Conservation (phyloP, 2,888 invertebrate species). For the Brassicogethes aeneus region DNA sequence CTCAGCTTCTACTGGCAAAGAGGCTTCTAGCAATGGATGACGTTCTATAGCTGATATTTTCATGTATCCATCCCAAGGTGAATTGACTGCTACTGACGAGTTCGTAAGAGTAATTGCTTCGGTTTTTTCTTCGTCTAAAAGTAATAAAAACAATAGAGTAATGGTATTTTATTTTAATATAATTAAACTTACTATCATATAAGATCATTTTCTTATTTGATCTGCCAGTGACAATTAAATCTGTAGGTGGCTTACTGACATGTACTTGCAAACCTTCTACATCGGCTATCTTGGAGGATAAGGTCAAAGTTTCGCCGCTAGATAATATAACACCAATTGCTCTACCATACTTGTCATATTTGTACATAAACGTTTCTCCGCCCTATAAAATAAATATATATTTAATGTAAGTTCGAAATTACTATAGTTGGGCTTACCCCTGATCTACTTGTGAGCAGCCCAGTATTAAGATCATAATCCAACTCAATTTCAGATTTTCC, state of each 20-base stretch:
- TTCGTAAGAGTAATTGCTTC: slow-evolving; percentile 70
- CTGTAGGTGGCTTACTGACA: slow-evolving; percentile 42
- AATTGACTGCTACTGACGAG: slow-evolving; percentile 66
- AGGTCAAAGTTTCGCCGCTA: slow-evolving; percentile 80
- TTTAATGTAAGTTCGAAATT: no score
- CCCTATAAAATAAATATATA: slow-evolving; percentile 46
- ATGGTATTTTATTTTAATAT: background rate
- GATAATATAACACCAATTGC: slow-evolving; percentile 80
- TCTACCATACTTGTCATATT: slow-evolving; percentile 83
- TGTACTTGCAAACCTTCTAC: slow-evolving; percentile 69
- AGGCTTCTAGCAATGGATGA: slow-evolving; percentile 75
- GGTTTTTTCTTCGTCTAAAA: slow-evolving; percentile 55
- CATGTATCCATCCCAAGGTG: slow-evolving; percentile 66
- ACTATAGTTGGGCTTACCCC: slow-evolving; percentile 47
- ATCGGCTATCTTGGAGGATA: slow-evolving; percentile 68
- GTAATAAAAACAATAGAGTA: no score
- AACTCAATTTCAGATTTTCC: slow-evolving; percentile 82
- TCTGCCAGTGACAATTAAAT: slow-evolving; percentile 37
- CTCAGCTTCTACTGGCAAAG: slow-evolving; percentile 79
- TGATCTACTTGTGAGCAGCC: slow-evolving; percentile 75
- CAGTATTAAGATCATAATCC: slow-evolving; percentile 84
- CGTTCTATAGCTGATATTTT: slow-evolving; percentile 71
- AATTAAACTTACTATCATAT: slow-evolving; percentile 45
- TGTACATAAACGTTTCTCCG: slow-evolving; percentile 81
- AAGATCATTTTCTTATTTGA: slow-evolving; percentile 46